These are phyloP conservation scores for Zosterops borbonicus DNA, from an alignment of 2,113 vertebrate species.

Conservation along the genomic window DNA sequence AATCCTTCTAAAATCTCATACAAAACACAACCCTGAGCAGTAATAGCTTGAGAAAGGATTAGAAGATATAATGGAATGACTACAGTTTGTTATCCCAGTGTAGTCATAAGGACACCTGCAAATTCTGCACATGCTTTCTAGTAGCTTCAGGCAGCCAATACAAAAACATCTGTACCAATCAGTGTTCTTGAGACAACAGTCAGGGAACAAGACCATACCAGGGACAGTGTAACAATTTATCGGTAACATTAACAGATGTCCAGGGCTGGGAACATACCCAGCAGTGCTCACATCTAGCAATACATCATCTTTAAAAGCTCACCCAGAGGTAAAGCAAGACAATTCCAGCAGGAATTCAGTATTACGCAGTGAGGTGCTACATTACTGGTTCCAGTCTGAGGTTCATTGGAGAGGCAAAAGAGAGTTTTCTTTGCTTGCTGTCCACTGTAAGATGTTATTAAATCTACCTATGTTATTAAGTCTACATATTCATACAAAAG, in stretches of 20 bases:
- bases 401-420: not conserved
- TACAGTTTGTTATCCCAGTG: not conserved
- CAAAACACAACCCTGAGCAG: not conserved
- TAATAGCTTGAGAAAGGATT: not conserved
- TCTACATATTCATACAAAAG: conserved; percentile 11
- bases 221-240: not conserved
- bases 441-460: not conserved
- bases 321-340: not conserved
- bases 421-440: not conserved
- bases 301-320: not conserved
- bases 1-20: not conserved
- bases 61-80: not conserved
- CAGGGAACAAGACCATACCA: not conserved
- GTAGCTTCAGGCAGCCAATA: not conserved
- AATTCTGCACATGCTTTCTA: not conserved
- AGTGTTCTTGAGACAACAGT: not conserved
- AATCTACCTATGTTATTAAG: not conserved
- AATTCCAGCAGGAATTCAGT: not conserved
- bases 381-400: not conserved
- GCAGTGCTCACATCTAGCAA: not conserved
- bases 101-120: not conserved
- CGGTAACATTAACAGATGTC: rapidly evolving
- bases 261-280: not conserved
- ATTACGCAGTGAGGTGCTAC: not conserved
- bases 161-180: not conserved